phyloP scores from a whole-genome alignment of 2,888 invertebrate genomes.

The Idaea dimidiata region DNA sequence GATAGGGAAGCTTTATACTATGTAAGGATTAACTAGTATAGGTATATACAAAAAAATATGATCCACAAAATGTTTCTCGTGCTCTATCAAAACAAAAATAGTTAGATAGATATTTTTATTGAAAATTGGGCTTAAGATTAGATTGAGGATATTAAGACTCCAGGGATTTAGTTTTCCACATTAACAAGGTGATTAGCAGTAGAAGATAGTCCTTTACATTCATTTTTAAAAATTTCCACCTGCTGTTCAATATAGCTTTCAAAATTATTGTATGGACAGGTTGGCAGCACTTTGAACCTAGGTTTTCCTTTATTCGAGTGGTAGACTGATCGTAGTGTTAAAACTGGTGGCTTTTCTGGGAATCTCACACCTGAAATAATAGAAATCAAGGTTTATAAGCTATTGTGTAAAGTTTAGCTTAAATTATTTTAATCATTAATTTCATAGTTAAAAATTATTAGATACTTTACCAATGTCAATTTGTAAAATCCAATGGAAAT shows the following conservation, averaged over 20 bases:
- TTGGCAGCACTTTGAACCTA: conserved; percentile 58
- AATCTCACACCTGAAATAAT: conserved; percentile 66
- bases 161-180: conserved; percentile 45
- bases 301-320: conserved; percentile 73
- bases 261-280: conserved; percentile 69
- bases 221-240: conserved; percentile 72
- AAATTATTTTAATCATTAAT: too few species aligned
- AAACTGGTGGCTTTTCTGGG: conserved; percentile 77
- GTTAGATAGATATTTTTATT: neutral
- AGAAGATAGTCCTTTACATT: conserved; percentile 55
- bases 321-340: conserved; percentile 80
- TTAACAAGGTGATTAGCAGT: conserved; percentile 48
- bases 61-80: too few species aligned
- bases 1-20: too few species aligned
- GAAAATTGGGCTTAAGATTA: neutral
- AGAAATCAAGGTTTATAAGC: conserved; percentile 4
- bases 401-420: too few species aligned
- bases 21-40: too few species aligned
- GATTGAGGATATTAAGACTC: neutral
- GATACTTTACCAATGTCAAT: conserved; percentile 70
- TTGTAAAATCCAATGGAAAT: conserved; percentile 82
- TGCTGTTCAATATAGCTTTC: conserved; percentile 73
- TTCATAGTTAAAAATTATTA: neutral
- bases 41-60: too few species aligned
- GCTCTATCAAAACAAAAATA: conserved; percentile 4